phyloP scores from a whole-genome alignment of 37 sponge, comb jelly and placozoan genomes.

The Dysidea cf. avara region DNA sequence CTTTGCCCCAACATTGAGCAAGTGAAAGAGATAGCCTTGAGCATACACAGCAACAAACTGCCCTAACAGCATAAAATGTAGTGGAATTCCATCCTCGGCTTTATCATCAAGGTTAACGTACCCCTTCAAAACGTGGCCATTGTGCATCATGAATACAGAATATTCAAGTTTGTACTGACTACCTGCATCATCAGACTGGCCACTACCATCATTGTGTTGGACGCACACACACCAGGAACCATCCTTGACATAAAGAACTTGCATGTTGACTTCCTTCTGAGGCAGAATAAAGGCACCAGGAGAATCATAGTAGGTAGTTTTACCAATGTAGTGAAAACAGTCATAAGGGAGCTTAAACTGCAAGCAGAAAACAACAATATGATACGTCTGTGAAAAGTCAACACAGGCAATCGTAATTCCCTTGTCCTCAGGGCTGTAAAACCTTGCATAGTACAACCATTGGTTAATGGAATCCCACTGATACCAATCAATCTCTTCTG shows the following conservation, averaged over 20 bases:
- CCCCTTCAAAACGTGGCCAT: slow-evolving; percentile 49
- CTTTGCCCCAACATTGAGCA: slow-evolving; percentile 53
- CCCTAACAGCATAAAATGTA: slow-evolving; percentile 57
- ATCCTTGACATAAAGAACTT: slow-evolving; percentile 42
- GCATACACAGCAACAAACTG: slow-evolving; percentile 54
- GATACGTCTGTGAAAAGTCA: slow-evolving; percentile 14
- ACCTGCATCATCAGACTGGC: too few species aligned
- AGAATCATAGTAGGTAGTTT: slow-evolving; percentile 27
- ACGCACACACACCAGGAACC: slow-evolving; percentile 64
- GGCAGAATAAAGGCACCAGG: slow-evolving; percentile 38
- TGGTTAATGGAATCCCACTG: slow-evolving; percentile 68
- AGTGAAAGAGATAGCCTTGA: slow-evolving; percentile 50
- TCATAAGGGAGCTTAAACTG: slow-evolving; percentile 35
- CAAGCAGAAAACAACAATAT: slow-evolving; percentile 34
- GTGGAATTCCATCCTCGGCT: not conserved
- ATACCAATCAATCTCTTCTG: slow-evolving; percentile 52
- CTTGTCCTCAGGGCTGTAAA: slow-evolving; percentile 10
- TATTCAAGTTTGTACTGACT: slow-evolving; percentile 41
- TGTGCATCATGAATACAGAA: slow-evolving; percentile 64
- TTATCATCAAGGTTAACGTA: slow-evolving; percentile 33
- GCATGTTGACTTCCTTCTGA: slow-evolving; percentile 38
- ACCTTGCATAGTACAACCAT: slow-evolving; percentile 62
- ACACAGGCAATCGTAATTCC: slow-evolving; percentile 6
- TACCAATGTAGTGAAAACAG: slow-evolving; percentile 1
- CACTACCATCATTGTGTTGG: slow-evolving; percentile 32